Evolutionary conservation across 2,888 invertebrate species (phyloP).

Genomic region (Dynastes hyllus): DNA sequence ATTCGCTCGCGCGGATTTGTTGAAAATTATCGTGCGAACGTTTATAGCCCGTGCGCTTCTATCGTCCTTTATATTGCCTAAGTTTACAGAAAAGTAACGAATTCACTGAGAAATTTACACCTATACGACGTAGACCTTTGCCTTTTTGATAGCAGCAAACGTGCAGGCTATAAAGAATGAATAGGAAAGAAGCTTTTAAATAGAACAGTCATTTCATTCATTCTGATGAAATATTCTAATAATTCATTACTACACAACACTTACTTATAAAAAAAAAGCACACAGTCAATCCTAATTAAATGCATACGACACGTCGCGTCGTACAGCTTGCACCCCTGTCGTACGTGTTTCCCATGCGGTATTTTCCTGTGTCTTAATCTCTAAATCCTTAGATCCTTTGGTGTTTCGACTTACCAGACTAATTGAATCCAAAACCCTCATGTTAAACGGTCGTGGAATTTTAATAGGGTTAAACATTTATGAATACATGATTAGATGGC

Average conservation of each 20-base stretch:
- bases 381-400: constrained; percentile 28
- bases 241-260: no score
- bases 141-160: no score
- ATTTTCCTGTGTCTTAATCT: constrained; percentile 19
- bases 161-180: no score
- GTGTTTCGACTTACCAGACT: constrained; percentile 42
- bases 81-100: background rate
- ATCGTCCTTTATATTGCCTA: background rate
- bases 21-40: constrained; percentile 23
- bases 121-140: no score
- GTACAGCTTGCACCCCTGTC: background rate
- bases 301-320: background rate
- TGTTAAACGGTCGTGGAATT: constrained; percentile 29
- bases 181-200: no score
- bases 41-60: background rate
- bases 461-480: constrained; percentile 38
- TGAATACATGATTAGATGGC: constrained; percentile 31
- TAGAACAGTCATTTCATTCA: no score
- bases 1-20: constrained; percentile 18
- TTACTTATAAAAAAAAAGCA: no score
- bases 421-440: constrained; percentile 42
- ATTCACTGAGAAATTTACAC: background rate
- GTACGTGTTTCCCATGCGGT: background rate
- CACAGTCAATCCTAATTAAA: no score
- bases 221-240: no score